These are phyloP conservation scores for human (Homo sapiens) DNA, from an alignment of 2,113 vertebrate species.

Conservation along the genomic window GRCh38 chr21:9769501-9770000, in stretches of 20 bases:
- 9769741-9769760: not conserved
- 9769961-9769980: not conserved
- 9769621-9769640: not conserved
- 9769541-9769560: not conserved
- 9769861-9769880: not conserved
- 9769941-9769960: not conserved
- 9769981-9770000: not conserved
- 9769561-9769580: not conserved
- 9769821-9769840: not conserved
- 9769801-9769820: not conserved
- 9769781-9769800: not conserved
- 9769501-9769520: not conserved
- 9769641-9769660: not conserved
- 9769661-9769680: not conserved
- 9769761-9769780: no score
- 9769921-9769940: not conserved
- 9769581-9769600: not conserved
- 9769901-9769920: fast-evolving
- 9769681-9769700: not conserved
- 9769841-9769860: not conserved
- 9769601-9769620: not conserved
- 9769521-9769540: not conserved
- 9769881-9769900: not conserved
- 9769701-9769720: not conserved
- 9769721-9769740: not conserved